These are phyloP conservation scores for Willisornis vidua DNA, from an alignment of 2,113 vertebrate species.

Conservation along the genomic window DNA sequence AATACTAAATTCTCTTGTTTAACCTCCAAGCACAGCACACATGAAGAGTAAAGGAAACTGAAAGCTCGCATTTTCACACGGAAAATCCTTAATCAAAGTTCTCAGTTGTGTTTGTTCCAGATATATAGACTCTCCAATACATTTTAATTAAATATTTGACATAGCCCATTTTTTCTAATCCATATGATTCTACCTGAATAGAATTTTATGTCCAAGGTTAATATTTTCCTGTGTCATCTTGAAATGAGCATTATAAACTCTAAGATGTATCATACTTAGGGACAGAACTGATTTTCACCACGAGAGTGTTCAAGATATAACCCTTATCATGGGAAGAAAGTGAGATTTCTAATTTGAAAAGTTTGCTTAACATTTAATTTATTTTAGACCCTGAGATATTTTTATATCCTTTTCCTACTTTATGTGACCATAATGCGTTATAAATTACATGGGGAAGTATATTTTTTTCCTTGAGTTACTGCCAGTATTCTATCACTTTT, in stretches of 20 bases:
- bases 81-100: slow-evolving; percentile 9
- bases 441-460: background rate
- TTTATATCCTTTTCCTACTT: background rate
- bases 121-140: background rate
- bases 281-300: background rate
- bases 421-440: background rate
- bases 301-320: background rate
- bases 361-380: background rate
- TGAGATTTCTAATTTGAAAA: background rate
- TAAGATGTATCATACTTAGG: background rate
- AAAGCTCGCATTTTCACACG: slow-evolving; percentile 12
- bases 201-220: background rate
- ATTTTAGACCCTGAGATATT: background rate
- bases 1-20: slow-evolving; percentile 19
- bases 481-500: background rate
- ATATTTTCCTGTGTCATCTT: background rate
- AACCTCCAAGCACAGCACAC: background rate
- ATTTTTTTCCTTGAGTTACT: background rate
- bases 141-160: background rate
- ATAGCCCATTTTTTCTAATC: background rate
- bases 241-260: background rate
- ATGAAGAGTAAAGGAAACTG: background rate
- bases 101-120: background rate
- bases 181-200: background rate
- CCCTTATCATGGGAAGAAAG: background rate